Evolutionary conservation across 2,797 vertebrate genomes (phyloP).

Genomic region (Tadarida brasiliensis): DNA sequence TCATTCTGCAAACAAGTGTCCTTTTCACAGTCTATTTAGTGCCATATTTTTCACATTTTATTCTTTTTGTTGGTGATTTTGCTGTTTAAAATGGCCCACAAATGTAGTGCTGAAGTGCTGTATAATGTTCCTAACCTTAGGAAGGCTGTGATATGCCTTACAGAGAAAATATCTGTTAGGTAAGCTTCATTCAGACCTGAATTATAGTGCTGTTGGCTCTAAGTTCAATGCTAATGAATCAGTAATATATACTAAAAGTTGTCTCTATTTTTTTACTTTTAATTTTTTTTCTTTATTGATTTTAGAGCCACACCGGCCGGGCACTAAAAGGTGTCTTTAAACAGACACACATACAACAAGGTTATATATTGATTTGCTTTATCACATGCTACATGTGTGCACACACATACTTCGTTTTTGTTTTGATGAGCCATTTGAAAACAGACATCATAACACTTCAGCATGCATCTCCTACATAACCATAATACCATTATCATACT

Average conservation of each 20-base stretch:
- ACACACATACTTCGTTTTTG: constrained; percentile 1
- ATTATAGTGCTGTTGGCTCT: neutral
- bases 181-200: neutral
- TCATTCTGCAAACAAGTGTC: neutral
- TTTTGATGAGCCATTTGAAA: constrained; percentile 53
- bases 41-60: neutral
- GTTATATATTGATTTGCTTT: constrained; percentile 32
- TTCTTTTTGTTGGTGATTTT: neutral
- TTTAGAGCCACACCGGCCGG: too few relatives aligned
- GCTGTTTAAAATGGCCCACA: neutral
- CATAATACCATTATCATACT: neutral
- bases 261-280: neutral
- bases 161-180: constrained; percentile 34
- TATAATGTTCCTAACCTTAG: constrained; percentile 13
- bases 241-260: constrained; percentile 12
- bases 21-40: neutral
- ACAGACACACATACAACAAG: neutral
- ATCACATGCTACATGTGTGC: neutral
- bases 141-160: neutral
- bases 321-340: neutral
- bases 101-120: neutral
- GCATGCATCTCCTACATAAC: neutral
- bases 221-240: constrained; percentile 30
- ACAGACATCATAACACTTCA: neutral
- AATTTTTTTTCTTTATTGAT: too few relatives aligned